phyloP scores from a whole-genome alignment of 2,113 vertebrate genomes.

The Neotragus pygmaeus region DNA sequence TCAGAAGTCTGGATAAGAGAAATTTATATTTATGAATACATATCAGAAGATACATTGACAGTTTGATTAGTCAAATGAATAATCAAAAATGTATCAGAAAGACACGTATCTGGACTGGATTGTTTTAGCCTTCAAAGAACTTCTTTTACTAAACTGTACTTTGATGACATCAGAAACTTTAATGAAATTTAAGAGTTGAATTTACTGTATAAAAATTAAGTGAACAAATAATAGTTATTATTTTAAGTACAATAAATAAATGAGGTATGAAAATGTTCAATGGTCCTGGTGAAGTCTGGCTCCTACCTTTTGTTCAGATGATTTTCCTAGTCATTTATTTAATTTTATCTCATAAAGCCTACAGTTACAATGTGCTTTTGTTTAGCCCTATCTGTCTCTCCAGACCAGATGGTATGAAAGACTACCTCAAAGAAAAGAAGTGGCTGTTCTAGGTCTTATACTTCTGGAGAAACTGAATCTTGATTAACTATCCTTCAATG shows the following conservation, averaged over 20 bases:
- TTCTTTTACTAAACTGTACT: background rate
- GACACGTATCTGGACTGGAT: background rate
- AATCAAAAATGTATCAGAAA: background rate
- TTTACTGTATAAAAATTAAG: background rate
- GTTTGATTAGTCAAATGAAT: background rate
- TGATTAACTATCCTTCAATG: background rate
- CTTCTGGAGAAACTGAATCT: background rate
- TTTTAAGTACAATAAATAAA: conserved; percentile 1
- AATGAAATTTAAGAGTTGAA: background rate
- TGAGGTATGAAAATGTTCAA: background rate
- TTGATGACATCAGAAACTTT: background rate
- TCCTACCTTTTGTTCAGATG: background rate
- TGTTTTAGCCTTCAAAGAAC: background rate
- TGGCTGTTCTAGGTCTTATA: background rate
- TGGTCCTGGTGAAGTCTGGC: background rate
- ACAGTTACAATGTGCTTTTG: background rate
- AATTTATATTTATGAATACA: background rate
- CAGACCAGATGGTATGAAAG: background rate
- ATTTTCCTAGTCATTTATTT: background rate
- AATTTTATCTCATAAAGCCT: background rate
- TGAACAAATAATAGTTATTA: background rate
- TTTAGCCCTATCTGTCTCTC: background rate
- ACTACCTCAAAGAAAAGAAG: background rate
- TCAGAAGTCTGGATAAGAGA: background rate
- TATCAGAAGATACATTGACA: background rate